Evolutionary conservation across 2,888 invertebrate genomes (phyloP), one percentile per base, ranked within the genome.

Genomic region (Congeria kusceri): DNA sequence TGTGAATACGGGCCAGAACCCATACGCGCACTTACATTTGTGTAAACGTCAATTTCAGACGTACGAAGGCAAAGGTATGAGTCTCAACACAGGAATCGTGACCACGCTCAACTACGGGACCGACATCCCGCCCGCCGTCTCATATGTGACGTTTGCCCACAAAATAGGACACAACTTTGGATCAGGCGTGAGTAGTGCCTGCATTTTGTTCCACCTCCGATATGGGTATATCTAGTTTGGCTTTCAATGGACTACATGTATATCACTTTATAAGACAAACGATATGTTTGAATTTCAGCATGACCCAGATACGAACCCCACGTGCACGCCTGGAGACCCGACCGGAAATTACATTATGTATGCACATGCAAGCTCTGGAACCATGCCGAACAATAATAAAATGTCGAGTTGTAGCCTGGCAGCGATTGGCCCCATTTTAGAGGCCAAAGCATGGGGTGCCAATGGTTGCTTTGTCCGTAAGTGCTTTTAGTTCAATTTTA

Each of bases 131-230:
- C 97, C 98, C 0, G 98, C 98, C 94, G 99, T 99, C 39, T 98
- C 98, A 53, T 99, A 99, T 93, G 94, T 99, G 80, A 99, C 99
- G 0, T 94, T 99, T 86, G 99, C 99, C 0, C 99, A 99, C 93
- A 99, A 99, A 94, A 98, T 99, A 88, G 99, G 99, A 4, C 99
- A 99, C 93, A 99, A 99, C 94, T 99, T 99, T 94, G 99, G 99
- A 77, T 91, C 92, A 7, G 85, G 78, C 39, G 90, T 90, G 86
- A 75, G 64, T 46, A 39, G 39, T 13, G 39, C 39, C 39, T 11
- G 15, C n/a, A n/a, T n/a, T n/a, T n/a, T n/a, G n/a, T n/a, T n/a
- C n/a, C n/a, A n/a, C n/a, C n/a, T n/a, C n/a, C n/a, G n/a, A n/a
- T n/a, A n/a, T n/a, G n/a, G n/a, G n/a, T n/a, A n/a, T n/a, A n/a